phyloP scores from a whole-genome alignment of 1,140 invertebrate species.

The Calephelis nemesis region DNA sequence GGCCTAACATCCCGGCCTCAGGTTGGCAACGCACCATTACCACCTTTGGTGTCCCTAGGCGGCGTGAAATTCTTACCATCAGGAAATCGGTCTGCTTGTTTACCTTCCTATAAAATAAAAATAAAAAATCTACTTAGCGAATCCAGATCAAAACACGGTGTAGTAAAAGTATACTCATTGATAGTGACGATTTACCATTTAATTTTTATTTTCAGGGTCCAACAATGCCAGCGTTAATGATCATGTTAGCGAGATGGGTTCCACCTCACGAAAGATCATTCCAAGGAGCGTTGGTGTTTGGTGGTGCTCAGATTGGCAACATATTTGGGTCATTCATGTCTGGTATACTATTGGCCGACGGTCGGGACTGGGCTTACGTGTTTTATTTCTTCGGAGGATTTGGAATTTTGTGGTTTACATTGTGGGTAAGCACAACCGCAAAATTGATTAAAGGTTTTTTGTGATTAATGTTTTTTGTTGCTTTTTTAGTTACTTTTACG shows the following conservation, averaged over 20 bases:
- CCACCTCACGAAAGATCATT: constrained; percentile 85
- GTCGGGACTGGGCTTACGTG: constrained; percentile 85
- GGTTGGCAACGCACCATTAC: too few species aligned
- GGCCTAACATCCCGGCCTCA: too few species aligned
- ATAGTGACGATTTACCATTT: constrained; percentile 43
- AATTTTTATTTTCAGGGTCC: constrained; percentile 79
- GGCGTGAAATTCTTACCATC: too few species aligned
- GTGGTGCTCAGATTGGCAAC: constrained; percentile 86
- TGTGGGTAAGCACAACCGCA: constrained; percentile 80
- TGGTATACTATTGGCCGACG: constrained; percentile 83
- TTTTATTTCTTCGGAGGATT: constrained; percentile 92
- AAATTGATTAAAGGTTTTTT: too few species aligned
- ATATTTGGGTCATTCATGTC: constrained; percentile 86
- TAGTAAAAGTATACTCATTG: too few species aligned
- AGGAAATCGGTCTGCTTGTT: too few species aligned
- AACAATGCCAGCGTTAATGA: constrained; percentile 87
- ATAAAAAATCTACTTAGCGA: too few species aligned
- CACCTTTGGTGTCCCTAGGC: too few species aligned
- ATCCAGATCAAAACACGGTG: not conserved
- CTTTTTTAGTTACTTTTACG: too few species aligned
- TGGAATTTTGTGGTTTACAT: constrained; percentile 85
- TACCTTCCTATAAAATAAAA: too few species aligned
- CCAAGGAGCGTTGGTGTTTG: constrained; percentile 86
- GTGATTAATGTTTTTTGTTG: too few species aligned
- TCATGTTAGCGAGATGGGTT: constrained; percentile 86